phyloP scores from a whole-genome alignment of 1,140 invertebrate genomes.

The Xylocopa sonorina region DNA sequence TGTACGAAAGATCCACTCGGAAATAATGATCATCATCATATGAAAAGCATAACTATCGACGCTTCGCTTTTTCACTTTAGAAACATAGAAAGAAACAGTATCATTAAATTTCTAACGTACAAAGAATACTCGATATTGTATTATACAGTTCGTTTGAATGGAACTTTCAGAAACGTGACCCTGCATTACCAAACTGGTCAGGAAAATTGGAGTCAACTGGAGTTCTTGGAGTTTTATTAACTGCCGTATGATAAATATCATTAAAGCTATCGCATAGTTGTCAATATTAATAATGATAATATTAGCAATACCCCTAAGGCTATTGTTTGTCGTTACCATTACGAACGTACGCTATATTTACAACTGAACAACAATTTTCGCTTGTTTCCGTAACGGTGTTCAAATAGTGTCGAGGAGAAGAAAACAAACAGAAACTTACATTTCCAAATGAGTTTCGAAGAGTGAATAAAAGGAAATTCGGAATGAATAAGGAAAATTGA shows the following conservation, averaged over 20 bases:
- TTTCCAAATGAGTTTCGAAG: constrained; percentile 48
- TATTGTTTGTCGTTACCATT: constrained; percentile 73
- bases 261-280: constrained; percentile 78
- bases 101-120: constrained; percentile 15
- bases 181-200: constrained; percentile 41
- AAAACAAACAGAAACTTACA: constrained; percentile 32
- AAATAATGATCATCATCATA: not conserved
- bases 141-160: constrained; percentile 30
- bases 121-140: constrained; percentile 29
- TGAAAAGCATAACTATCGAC: not conserved
- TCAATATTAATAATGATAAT: constrained; percentile 76
- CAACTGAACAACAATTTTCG: constrained; percentile 77
- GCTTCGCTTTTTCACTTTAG: not conserved
- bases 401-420: constrained; percentile 47
- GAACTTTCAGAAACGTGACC: constrained; percentile 41
- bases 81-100: not conserved
- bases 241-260: constrained; percentile 69
- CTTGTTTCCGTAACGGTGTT: constrained; percentile 60
- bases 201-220: constrained; percentile 51
- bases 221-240: constrained; percentile 57
- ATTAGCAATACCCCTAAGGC: constrained; percentile 73
- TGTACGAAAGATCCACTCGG: constrained; percentile 16
- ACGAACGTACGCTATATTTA: constrained; percentile 78
- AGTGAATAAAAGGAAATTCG: constrained; percentile 23
- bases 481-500: not conserved